Percentiles rank a stretch among this genome's conserved stretches.
Conservation (phyloP, 2,797 vertebrate species). For the Merluccius polli region DNA sequence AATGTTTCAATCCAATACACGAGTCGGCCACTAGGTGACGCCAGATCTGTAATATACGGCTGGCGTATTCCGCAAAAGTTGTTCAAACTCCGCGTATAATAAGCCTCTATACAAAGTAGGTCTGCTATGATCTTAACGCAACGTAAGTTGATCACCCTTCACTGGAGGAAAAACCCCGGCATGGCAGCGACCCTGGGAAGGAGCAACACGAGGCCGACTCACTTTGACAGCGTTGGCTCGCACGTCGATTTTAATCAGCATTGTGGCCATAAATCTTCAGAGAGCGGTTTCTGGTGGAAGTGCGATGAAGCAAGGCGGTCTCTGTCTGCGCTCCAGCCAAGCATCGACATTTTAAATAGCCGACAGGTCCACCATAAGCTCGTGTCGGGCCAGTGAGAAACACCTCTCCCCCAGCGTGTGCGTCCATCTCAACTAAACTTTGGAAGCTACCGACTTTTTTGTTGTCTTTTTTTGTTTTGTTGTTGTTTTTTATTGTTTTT, state of each 20-base stretch:
- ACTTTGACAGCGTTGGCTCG: neutral
- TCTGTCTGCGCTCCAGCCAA: neutral
- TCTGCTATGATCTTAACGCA: neutral
- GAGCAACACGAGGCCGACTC: neutral
- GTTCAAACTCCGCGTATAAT: neutral
- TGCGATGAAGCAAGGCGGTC: neutral
- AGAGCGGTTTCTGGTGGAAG: neutral
- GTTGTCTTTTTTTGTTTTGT: conserved; percentile 6
- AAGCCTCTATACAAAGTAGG: neutral
- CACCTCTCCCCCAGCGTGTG: neutral
- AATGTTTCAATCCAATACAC: neutral
- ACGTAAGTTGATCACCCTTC: neutral
- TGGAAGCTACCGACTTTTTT: neutral
- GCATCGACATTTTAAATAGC: neutral
- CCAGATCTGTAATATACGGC: neutral
- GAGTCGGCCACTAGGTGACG: neutral
- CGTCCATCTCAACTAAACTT: neutral
- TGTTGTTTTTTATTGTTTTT: neutral
- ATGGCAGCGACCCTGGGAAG: neutral
- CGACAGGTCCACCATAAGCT: neutral
- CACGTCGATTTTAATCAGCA: neutral
- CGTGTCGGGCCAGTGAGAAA: neutral
- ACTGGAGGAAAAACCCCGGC: neutral
- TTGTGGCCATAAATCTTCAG: neutral
- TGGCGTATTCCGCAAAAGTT: neutral